These are phyloP conservation scores for Pionites leucogaster DNA, from an alignment of 2,113 vertebrate genomes.

Conservation along the genomic window DNA sequence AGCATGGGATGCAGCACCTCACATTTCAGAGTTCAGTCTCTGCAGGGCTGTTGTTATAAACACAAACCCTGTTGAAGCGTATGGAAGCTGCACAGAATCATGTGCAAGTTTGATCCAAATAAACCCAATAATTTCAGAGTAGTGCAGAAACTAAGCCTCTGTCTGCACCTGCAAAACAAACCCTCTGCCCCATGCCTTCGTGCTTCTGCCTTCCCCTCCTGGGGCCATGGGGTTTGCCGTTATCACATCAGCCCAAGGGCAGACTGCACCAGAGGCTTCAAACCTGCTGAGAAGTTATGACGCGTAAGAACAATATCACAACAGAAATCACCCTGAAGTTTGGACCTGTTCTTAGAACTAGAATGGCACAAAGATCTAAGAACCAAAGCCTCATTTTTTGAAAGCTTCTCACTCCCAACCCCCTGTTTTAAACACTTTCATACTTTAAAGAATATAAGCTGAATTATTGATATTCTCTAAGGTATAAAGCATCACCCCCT, in stretches of 20 bases:
- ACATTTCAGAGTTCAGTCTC: not conserved
- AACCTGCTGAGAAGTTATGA: rapidly evolving
- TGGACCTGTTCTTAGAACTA: not conserved
- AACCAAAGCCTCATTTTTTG: not conserved
- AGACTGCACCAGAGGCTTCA: not conserved
- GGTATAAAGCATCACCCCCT: not conserved
- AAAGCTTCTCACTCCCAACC: no score
- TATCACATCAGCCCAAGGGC: not conserved
- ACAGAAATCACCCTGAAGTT: not conserved
- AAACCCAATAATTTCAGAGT: rapidly evolving
- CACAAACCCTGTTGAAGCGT: not conserved
- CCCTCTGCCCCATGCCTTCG: not conserved
- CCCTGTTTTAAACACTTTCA: not conserved
- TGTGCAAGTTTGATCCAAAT: not conserved
- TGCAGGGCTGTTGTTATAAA: not conserved
- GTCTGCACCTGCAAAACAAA: not conserved
- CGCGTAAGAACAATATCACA: not conserved
- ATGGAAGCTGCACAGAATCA: not conserved
- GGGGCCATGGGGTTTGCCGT: not conserved
- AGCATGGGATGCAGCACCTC: not conserved
- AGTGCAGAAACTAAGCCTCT: not conserved
- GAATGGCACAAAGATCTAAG: not conserved
- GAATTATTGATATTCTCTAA: not conserved
- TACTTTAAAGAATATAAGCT: not conserved
- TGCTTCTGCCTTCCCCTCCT: not conserved